phyloP scores from a whole-genome alignment of 2,888 invertebrate genomes.

The Idaea straminata region DNA sequence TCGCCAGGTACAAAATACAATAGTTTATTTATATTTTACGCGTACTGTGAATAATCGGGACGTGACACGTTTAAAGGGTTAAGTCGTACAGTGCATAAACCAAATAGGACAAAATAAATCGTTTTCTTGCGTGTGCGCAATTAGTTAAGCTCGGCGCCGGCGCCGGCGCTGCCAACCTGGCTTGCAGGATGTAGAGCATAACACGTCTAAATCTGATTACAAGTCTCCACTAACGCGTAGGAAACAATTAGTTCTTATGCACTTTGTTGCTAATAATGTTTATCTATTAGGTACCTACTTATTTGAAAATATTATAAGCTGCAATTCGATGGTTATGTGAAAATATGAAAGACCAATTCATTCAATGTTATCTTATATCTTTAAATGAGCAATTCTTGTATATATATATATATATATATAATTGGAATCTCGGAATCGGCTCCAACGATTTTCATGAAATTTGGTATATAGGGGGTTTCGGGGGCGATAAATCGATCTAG shows the following conservation, averaged over 20 bases:
- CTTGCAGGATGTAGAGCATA: background rate
- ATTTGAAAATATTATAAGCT: too few species aligned
- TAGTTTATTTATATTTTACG: background rate
- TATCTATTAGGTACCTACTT: background rate
- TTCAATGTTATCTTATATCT: too few species aligned
- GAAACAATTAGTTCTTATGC: background rate
- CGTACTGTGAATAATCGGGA: background rate
- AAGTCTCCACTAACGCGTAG: background rate
- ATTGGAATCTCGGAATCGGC: too few species aligned
- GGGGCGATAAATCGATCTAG: too few species aligned
- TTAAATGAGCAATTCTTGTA: too few species aligned
- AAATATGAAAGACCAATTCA: too few species aligned
- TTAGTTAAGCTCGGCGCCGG: constrained; percentile 15
- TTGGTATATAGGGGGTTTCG: too few species aligned
- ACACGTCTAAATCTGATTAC: background rate
- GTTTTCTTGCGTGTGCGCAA: constrained; percentile 17
- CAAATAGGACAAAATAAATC: constrained; percentile 8
- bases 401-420: too few species aligned
- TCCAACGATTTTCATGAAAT: too few species aligned
- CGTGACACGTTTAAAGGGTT: background rate
- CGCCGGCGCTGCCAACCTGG: constrained; percentile 12
- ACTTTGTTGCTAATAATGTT: background rate
- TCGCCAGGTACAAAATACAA: too few species aligned
- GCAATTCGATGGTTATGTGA: too few species aligned
- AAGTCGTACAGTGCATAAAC: constrained; percentile 7